phyloP scores from a whole-genome alignment of 2,113 vertebrate species.

The Cariama cristata region DNA sequence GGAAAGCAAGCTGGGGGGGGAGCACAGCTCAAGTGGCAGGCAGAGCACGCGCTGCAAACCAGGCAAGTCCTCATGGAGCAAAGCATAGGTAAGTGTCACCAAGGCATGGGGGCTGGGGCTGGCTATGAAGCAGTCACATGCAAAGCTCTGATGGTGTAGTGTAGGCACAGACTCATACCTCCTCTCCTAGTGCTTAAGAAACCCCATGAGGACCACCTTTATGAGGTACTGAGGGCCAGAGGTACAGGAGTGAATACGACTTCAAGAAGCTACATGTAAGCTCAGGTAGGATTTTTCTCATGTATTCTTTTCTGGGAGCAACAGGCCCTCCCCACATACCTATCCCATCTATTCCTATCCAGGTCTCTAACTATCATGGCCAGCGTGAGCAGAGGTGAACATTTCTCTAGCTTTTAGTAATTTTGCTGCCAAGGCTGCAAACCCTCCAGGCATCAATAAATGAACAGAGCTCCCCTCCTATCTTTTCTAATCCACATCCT shows the following conservation, averaged over 20 bases:
- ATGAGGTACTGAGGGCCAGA: neutral
- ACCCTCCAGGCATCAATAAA: neutral
- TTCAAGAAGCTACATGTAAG: neutral
- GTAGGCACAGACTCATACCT: no score
- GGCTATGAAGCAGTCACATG: neutral
- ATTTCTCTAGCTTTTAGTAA: neutral
- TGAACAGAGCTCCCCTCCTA: neutral
- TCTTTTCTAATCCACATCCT: neutral
- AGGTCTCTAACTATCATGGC: no score
- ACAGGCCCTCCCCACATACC: neutral
- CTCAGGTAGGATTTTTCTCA: neutral
- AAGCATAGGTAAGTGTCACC: neutral
- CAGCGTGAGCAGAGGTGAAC: neutral
- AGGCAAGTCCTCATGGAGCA: no score
- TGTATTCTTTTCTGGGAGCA: neutral
- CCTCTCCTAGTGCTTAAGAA: neutral
- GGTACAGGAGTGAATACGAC: neutral
- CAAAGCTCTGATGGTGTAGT: neutral
- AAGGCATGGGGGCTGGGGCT: neutral
- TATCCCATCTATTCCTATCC: neutral
- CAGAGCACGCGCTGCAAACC: neutral
- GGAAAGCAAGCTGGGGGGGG: accelerated
- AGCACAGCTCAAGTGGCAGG: neutral
- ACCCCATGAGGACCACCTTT: accelerated
- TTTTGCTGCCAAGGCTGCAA: neutral